Conservation (phyloP, 2,797 vertebrate genomes). For the Silurus lanzhouensis region DNA sequence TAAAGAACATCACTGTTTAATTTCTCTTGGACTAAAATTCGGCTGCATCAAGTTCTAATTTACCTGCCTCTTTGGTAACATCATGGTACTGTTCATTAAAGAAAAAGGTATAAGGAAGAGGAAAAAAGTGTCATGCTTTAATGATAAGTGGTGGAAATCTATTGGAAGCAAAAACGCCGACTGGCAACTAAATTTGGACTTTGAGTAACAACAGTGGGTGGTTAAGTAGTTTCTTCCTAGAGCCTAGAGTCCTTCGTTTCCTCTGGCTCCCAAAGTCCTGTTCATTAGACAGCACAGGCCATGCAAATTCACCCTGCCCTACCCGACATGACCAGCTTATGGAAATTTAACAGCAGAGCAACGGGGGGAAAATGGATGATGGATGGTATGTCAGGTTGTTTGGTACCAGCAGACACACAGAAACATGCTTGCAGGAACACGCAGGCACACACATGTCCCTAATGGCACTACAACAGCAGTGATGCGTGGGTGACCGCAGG, state of each 20-base stretch:
- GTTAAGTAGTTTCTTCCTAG: slow-evolving; percentile 14
- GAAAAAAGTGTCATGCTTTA: neutral
- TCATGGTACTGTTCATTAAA: neutral
- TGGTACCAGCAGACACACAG: slow-evolving; percentile 48
- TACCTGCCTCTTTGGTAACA: neutral
- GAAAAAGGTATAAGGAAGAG: neutral
- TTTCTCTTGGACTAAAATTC: neutral
- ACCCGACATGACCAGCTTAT: slow-evolving; percentile 52
- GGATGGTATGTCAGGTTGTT: slow-evolving; percentile 55
- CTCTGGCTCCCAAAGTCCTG: slow-evolving; percentile 46
- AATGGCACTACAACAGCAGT: slow-evolving; percentile 53
- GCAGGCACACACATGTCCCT: slow-evolving; percentile 67
- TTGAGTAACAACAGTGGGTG: slow-evolving; percentile 31
- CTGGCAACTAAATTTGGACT: slow-evolving; percentile 6
- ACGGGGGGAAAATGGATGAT: slow-evolving; percentile 51
- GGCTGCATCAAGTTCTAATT: neutral
- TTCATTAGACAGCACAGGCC: slow-evolving; percentile 54
- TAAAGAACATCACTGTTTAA: neutral
- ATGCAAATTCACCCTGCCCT: slow-evolving; percentile 54
- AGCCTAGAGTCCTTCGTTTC: slow-evolving; percentile 36
- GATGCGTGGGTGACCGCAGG: slow-evolving; percentile 50
- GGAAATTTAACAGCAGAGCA: slow-evolving; percentile 57
- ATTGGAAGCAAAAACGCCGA: neutral
- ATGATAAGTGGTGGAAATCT: neutral
- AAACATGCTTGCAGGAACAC: slow-evolving; percentile 64